Conservation (phyloP, 53 echinoderm and acorn worm species). For the Arbacia lixula region DNA sequence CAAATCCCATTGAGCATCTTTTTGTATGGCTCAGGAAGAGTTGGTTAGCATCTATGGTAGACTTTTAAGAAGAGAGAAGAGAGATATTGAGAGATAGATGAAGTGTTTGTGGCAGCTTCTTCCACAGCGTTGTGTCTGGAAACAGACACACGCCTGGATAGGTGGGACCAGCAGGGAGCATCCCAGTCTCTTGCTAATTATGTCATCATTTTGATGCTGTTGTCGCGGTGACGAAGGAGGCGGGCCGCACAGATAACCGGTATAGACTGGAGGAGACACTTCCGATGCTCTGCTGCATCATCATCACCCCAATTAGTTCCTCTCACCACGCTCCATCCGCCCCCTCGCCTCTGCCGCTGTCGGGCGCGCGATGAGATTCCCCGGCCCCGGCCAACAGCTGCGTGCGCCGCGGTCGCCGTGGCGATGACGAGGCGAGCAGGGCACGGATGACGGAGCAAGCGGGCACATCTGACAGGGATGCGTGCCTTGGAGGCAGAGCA, state of each 20-base stretch:
- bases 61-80: too few species aligned
- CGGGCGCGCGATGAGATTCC: constrained; percentile 1
- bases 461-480: not conserved
- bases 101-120: too few species aligned
- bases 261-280: constrained; percentile 19
- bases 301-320: constrained; percentile 44
- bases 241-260: too few species aligned
- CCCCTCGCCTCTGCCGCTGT: not conserved
- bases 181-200: too few species aligned
- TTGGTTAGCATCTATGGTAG: too few species aligned
- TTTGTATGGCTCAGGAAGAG: too few species aligned
- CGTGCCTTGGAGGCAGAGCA: not conserved
- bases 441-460: constrained; percentile 22
- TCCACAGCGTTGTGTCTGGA: too few species aligned
- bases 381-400: constrained; percentile 21
- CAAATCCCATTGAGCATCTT: too few species aligned
- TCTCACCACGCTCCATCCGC: constrained; percentile 17
- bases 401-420: constrained; percentile 11
- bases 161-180: too few species aligned
- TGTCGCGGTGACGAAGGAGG: not conserved
- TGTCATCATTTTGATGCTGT: constrained; percentile 21
- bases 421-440: not conserved
- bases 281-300: constrained; percentile 32
- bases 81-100: too few species aligned
- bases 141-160: too few species aligned